A percentile compares a stretch with the other conserved stretches of the same genome.
Evolutionary conservation across 2,888 invertebrate genomes (phyloP).

Genomic region (Athetis lepigone): DNA sequence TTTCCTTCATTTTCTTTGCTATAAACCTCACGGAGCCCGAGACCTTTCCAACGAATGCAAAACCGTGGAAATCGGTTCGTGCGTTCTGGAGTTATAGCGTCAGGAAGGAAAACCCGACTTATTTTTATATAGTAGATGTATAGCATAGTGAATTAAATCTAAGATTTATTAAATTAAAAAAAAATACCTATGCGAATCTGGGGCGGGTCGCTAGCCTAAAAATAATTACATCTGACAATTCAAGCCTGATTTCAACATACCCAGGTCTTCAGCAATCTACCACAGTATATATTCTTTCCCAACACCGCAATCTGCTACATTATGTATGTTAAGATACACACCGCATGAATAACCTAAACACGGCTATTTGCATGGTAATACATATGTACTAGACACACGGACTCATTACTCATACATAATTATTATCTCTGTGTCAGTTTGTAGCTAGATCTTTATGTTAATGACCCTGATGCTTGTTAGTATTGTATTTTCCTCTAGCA

Average conservation of each 20-base stretch:
- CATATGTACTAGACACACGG: slow-evolving; percentile 27
- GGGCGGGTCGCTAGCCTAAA: too few relatives aligned
- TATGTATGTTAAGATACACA: slow-evolving; percentile 49
- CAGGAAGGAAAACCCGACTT: too few relatives aligned
- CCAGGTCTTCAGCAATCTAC: not conserved
- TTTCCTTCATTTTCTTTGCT: too few relatives aligned
- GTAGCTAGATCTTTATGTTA: slow-evolving; percentile 36
- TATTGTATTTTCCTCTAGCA: slow-evolving; percentile 1
- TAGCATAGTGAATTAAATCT: too few relatives aligned
- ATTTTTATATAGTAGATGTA: too few relatives aligned
- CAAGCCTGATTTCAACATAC: not conserved
- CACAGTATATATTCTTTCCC: slow-evolving; percentile 7
- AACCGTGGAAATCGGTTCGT: too few relatives aligned
- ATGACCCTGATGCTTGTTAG: slow-evolving; percentile 8
- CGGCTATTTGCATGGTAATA: slow-evolving; percentile 54
- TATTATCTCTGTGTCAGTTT: slow-evolving; percentile 35
- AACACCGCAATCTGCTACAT: slow-evolving; percentile 26
- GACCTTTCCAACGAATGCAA: too few relatives aligned
- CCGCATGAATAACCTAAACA: slow-evolving; percentile 49
- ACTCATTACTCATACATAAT: slow-evolving; percentile 56
- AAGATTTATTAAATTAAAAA: too few relatives aligned
- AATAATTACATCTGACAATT: not conserved
- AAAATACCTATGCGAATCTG: too few relatives aligned
- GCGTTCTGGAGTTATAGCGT: too few relatives aligned
- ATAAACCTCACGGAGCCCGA: too few relatives aligned